Evolutionary conservation across 2,797 vertebrate genomes (phyloP), one percentile per base, ranked within the genome.

Genomic region (Botia kubotai): DNA sequence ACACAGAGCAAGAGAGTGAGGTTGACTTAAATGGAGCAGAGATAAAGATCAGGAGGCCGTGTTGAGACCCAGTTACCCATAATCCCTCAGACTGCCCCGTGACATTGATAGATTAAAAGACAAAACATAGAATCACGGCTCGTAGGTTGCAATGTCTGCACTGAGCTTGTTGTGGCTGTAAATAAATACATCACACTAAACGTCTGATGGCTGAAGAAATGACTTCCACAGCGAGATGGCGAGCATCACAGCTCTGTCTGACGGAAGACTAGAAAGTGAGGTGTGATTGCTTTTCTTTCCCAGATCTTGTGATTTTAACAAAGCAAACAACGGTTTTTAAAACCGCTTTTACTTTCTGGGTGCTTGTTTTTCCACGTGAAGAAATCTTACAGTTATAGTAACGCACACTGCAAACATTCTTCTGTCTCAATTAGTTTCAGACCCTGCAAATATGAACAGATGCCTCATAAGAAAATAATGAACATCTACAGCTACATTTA

Each of bases 61-160:
- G 82, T 82, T 74, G 87, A 87, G 86, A 52, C 82, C 76, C 86
- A 90, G 89, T 89, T 86, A 78, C 84, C 86, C 89, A 89, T 88
- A 90, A 91, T 93, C 87, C 85, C 80, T 65, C 67, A 80, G 85
- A 90, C 87, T 89, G 87, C 87, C 87, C 83, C 85, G 81, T 89
- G 92, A 89, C 88, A 86, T 73, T 89, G 88, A 89, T 82, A 87
- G 88, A 94, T 93, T 86, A 84, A 82, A 84, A 85, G 83, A 82
- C 74, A 75, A 80, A 75, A 88, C 76, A 65, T 43, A 33, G 43
- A 63, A 83, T 62, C 62, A 70, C 58, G 2, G 85, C 83, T 87
- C 71, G 50, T 62, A 62, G 23, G 69, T 80, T 78, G 43, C 52
- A 69, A 39, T 17, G 58, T 57, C 57, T 69, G 75, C 58, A 75